A percentile compares a stretch with the other conserved stretches of the same genome.
Conservation (phyloP, 2,888 invertebrate species). For the Chrysomela aeneicollis region DNA sequence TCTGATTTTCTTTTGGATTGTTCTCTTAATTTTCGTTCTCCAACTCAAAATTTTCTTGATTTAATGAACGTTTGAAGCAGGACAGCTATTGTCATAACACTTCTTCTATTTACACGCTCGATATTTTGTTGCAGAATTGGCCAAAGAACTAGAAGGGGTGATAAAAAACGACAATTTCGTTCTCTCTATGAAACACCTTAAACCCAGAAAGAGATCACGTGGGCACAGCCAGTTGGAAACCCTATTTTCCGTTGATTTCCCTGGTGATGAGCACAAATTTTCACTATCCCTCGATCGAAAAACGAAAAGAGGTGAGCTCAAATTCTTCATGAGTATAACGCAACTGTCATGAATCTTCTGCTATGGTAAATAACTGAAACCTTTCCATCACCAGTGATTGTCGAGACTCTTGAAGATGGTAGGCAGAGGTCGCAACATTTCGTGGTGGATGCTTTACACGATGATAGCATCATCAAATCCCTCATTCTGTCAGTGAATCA, state of each 20-base stretch:
- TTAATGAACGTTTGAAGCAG: too few species aligned
- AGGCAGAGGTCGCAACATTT: conserved; percentile 69
- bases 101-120: neutral
- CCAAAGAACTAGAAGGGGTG: conserved; percentile 63
- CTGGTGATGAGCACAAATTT: conserved; percentile 64
- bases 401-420: conserved; percentile 70
- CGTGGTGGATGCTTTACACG: conserved; percentile 66
- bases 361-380: neutral
- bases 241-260: conserved; percentile 66
- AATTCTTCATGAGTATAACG: too few species aligned
- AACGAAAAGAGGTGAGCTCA: conserved; percentile 64
- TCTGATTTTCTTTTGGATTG: too few species aligned
- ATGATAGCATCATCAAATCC: conserved; percentile 66
- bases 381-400: conserved; percentile 65
- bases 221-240: conserved; percentile 61
- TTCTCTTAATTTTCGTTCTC: too few species aligned
- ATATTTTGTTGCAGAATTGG: conserved; percentile 59
- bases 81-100: neutral
- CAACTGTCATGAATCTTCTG: too few species aligned
- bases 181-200: conserved; percentile 64
- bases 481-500: conserved; percentile 67
- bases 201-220: conserved; percentile 61
- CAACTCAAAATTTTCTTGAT: too few species aligned
- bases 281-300: conserved; percentile 65
- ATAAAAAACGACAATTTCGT: conserved; percentile 65